Conservation (phyloP, 2,888 invertebrate species). For the Stenolophus ochropezus region DNA sequence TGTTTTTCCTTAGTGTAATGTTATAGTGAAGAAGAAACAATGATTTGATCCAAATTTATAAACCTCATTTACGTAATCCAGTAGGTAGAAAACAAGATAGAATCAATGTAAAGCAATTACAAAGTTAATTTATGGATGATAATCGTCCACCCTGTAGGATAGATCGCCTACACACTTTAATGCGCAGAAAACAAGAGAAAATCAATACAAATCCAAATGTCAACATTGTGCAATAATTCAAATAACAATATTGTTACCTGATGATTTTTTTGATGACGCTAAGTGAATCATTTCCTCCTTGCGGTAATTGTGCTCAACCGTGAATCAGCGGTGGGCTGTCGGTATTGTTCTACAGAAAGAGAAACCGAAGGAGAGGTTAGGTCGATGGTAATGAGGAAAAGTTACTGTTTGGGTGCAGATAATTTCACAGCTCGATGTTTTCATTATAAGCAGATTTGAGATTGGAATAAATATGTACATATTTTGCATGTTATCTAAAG, state of each 20-base stretch:
- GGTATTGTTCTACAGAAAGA: constrained; percentile 38
- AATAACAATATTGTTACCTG: neutral
- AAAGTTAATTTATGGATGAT: no score
- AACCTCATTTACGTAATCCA: no score
- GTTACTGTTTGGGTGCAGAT: constrained; percentile 15
- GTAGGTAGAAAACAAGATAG: no score
- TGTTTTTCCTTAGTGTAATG: no score
- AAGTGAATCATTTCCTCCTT: constrained; percentile 12
- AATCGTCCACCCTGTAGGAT: no score
- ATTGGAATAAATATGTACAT: neutral
- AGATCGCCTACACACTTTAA: no score
- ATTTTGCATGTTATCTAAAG: neutral
- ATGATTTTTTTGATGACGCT: constrained; percentile 13
- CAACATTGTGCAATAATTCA: neutral
- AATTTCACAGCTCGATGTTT: neutral
- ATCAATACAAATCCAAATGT: neutral
- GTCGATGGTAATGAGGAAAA: constrained; percentile 20
- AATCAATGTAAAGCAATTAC: no score
- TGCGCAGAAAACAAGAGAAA: neutral
- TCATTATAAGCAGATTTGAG: neutral
- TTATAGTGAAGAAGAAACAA: no score
- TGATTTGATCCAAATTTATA: no score
- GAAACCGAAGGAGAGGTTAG: constrained; percentile 10
- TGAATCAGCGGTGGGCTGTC: constrained; percentile 11
- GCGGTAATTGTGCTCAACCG: constrained; percentile 18